Percentiles rank a stretch among this genome's conserved stretches.
These are phyloP conservation scores for Argopecten irradians DNA, from an alignment of 1,140 invertebrate species.

Conservation along the genomic window DNA sequence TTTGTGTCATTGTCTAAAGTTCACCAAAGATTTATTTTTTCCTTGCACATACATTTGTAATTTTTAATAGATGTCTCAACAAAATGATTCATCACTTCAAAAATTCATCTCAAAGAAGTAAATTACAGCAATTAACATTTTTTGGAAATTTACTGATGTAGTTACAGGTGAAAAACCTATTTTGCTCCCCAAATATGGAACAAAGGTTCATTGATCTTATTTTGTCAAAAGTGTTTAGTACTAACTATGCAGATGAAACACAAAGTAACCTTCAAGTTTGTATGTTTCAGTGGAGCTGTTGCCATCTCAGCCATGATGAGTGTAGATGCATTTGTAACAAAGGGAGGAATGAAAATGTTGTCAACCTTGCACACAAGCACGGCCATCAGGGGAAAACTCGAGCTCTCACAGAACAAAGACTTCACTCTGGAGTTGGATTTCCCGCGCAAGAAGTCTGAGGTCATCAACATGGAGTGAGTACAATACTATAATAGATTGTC, in stretches of 20 bases:
- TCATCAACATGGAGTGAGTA: conserved; percentile 84
- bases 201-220: too few species aligned
- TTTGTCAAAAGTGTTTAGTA: too few species aligned
- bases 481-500: not conserved
- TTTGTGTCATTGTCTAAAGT: too few species aligned
- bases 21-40: too few species aligned
- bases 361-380: conserved; percentile 90
- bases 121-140: too few species aligned
- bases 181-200: too few species aligned
- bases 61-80: too few species aligned
- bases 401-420: conserved; percentile 83
- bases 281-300: conserved; percentile 83
- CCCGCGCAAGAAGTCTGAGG: conserved; percentile 90
- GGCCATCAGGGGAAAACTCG: conserved; percentile 85
- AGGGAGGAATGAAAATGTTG: conserved; percentile 87
- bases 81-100: too few species aligned
- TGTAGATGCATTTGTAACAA: conserved; percentile 87
- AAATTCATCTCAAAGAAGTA: too few species aligned
- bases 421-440: conserved; percentile 86
- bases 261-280: not conserved
- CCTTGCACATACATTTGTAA: too few species aligned
- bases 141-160: too few species aligned
- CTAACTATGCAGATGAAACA: not conserved
- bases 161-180: too few species aligned
- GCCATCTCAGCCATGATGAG: conserved; percentile 89